Conservation (phyloP, 1,140 invertebrate genomes). For the Hylaeus volcanicus region DNA sequence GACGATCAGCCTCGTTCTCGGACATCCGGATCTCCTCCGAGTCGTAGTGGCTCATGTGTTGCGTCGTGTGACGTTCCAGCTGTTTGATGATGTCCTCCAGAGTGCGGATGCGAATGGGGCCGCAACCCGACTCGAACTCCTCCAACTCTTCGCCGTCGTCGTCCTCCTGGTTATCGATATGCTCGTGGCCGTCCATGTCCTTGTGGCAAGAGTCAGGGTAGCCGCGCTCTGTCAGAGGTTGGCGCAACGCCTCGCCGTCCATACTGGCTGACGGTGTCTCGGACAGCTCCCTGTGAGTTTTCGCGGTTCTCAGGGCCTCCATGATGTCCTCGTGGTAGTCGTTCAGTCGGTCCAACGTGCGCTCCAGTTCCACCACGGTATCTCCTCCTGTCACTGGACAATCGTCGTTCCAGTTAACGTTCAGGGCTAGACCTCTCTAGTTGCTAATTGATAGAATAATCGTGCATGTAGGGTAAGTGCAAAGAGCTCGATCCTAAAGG, state of each 20-base stretch:
- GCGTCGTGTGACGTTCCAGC: constrained; percentile 91
- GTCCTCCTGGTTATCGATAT: constrained; percentile 75
- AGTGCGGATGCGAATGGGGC: constrained; percentile 91
- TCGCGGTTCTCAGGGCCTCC: constrained; percentile 91
- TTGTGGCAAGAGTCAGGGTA: constrained; percentile 83
- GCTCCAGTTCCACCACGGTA: constrained; percentile 88
- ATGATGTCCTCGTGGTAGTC: constrained; percentile 96
- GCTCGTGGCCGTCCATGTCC: constrained; percentile 83
- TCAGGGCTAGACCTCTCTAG: not conserved
- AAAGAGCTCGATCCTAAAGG: not conserved
- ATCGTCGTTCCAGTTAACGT: constrained; percentile 10
- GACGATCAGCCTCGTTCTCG: constrained; percentile 93
- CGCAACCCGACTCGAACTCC: constrained; percentile 86
- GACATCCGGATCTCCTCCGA: constrained; percentile 96
- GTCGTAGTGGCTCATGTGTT: constrained; percentile 93
- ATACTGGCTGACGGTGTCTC: constrained; percentile 83
- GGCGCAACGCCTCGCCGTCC: constrained; percentile 84
- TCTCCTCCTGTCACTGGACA: constrained; percentile 80
- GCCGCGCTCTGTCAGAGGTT: constrained; percentile 85
- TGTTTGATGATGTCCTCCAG: constrained; percentile 94
- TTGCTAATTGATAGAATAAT: not conserved
- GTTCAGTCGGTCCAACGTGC: constrained; percentile 91
- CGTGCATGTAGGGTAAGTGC: constrained; percentile 29
- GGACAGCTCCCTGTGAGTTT: constrained; percentile 84
- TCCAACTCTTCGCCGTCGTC: constrained; percentile 86